Evolutionary conservation across 2,113 vertebrate genomes (phyloP).

Genomic region (Nothocercus nigrocapillus): DNA sequence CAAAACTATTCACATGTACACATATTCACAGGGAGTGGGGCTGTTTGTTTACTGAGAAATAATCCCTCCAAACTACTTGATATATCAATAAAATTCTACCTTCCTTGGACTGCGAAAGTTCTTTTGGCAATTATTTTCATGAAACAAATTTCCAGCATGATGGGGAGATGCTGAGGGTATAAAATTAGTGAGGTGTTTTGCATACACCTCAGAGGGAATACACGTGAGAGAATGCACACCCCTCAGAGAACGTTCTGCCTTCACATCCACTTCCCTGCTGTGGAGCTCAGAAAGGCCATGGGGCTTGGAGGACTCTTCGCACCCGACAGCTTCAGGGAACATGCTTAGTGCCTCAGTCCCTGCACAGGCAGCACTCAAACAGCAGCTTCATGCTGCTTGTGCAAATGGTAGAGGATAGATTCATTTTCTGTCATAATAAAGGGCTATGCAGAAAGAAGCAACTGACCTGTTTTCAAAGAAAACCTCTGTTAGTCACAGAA

Average conservation of each 20-base stretch:
- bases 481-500: neutral
- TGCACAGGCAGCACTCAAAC: fast-evolving
- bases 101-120: neutral
- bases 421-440: neutral
- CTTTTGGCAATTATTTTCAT: neutral
- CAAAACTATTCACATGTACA: neutral
- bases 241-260: fast-evolving
- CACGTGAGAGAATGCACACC: neutral
- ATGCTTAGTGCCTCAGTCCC: neutral
- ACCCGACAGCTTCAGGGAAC: fast-evolving
- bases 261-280: fast-evolving
- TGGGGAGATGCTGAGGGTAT: neutral
- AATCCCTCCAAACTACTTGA: neutral
- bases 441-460: neutral
- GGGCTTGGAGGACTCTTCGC: neutral
- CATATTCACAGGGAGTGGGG: neutral
- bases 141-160: neutral
- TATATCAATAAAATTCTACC: neutral
- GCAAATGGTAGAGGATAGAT: neutral
- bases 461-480: neutral
- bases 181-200: neutral
- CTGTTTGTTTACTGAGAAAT: neutral
- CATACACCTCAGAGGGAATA: neutral
- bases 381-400: fast-evolving
- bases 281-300: neutral